phyloP scores from a whole-genome alignment of 2,888 invertebrate species.

The Drosophila koepferae region DNA sequence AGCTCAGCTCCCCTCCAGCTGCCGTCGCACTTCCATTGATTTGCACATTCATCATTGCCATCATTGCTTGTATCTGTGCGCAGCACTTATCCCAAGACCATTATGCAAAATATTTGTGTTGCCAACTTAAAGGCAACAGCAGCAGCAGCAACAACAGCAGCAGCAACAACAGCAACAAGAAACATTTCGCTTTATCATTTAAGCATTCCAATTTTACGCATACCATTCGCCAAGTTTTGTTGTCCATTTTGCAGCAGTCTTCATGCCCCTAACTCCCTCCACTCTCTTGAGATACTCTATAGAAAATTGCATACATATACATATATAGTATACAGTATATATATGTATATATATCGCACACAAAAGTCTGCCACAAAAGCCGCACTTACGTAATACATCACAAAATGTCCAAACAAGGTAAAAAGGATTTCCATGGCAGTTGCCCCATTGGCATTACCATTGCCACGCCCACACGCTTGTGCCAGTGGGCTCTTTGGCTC shows the following conservation, averaged over 20 bases:
- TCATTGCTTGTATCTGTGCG: constrained; percentile 28
- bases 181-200: constrained; percentile 69
- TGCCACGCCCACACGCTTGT: background rate
- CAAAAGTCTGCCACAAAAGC: constrained; percentile 70
- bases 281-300: constrained; percentile 42
- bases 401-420: constrained; percentile 80
- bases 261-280: background rate
- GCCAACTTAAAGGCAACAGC: constrained; percentile 48
- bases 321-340: constrained; percentile 6
- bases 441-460: constrained; percentile 62
- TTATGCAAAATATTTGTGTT: constrained; percentile 47
- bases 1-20: too few species aligned
- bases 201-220: constrained; percentile 69
- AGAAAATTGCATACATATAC: constrained; percentile 40
- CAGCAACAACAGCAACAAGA: constrained; percentile 14
- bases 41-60: constrained; percentile 61
- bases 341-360: constrained; percentile 23
- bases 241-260: constrained; percentile 63
- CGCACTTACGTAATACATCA: constrained; percentile 81
- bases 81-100: constrained; percentile 39
- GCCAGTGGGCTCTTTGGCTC: constrained; percentile 6
- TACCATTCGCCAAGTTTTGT: constrained; percentile 22
- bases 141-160: constrained; percentile 19
- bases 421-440: constrained; percentile 72
- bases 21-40: constrained; percentile 17